phyloP scores from a whole-genome alignment of 2,888 invertebrate species.

The Ethmia dodecea region DNA sequence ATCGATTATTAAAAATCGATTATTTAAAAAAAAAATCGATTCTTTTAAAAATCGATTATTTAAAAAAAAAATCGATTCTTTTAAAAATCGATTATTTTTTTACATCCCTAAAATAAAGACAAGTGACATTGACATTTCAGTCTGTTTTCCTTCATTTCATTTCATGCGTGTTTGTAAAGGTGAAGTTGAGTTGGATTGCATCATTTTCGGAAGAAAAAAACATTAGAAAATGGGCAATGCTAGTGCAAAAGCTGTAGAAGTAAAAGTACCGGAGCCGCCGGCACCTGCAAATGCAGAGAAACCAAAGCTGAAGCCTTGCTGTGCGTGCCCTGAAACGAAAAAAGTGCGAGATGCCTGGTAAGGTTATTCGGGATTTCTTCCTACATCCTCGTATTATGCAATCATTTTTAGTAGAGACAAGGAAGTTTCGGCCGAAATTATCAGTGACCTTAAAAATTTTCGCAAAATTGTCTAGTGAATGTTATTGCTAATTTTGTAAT shows the following conservation, averaged over 20 bases:
- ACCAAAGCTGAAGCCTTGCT: constrained; percentile 94
- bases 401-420: no score
- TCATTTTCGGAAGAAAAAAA: constrained; percentile 3
- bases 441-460: no score
- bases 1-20: no score
- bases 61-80: no score
- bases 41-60: no score
- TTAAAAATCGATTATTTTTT: no score
- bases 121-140: neutral
- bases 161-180: neutral
- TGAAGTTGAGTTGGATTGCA: constrained; percentile 3
- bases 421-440: no score
- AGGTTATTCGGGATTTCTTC: constrained; percentile 44
- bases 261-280: constrained; percentile 43
- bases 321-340: constrained; percentile 98
- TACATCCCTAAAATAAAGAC: no score
- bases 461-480: no score
- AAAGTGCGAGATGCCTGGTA: constrained; percentile 94
- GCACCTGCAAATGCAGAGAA: constrained; percentile 69
- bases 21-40: no score
- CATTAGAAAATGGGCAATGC: constrained; percentile 56
- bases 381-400: constrained; percentile 74
- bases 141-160: neutral
- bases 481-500: no score
- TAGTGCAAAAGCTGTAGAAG: constrained; percentile 60